Evolutionary conservation across 2,797 vertebrate genomes (phyloP), one percentile per base, ranked within the genome.

Genomic region (Protonibea diacanthus): DNA sequence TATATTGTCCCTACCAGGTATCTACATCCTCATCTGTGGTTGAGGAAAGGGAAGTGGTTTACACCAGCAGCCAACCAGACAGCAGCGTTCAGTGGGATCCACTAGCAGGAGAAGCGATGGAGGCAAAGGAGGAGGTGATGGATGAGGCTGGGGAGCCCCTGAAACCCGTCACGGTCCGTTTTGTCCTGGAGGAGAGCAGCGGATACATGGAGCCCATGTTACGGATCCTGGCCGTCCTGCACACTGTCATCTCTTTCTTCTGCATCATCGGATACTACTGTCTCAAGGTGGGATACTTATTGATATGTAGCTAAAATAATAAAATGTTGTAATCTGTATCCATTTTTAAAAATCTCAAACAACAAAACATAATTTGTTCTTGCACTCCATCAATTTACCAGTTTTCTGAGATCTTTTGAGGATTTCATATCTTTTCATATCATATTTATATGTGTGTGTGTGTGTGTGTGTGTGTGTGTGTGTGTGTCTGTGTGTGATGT

Each of bases 181-280:
- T 97, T 1, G 97, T 99, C 4, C 91, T 99, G 74, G 97, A 99
- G 90, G 98, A 99, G 91, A 98, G 97, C 92, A 99, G 95, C 4
- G 98, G 97, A 15, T 99, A 99, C 92, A 99, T 99, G 98, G 98
- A 99, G 88, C 98, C 98, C 67, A 97, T 96, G 0, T 87, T 98
- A 71, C 91, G 97, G 1, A 97, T 99, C 93, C 88, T 99, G 70
- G 97, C 97, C 4, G 87, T 98, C 60, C 88, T 99, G 1, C 97
- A 99, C 87, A 99, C 97, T 0, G 95, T 99, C 92, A 98, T 99
- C 86, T 97, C 97, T 40, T 99, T 98, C 94, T 98, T 97, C 93
- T 99, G 97, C 88, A 99, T 99, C 89, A 98, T 99, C 25, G 97
- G 97, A n/a, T 99, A 98, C 93, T 98, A 99, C 88, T 99, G 97